Conservation (phyloP, 2,113 vertebrate genomes). For the Variabilichromis moorii region DNA sequence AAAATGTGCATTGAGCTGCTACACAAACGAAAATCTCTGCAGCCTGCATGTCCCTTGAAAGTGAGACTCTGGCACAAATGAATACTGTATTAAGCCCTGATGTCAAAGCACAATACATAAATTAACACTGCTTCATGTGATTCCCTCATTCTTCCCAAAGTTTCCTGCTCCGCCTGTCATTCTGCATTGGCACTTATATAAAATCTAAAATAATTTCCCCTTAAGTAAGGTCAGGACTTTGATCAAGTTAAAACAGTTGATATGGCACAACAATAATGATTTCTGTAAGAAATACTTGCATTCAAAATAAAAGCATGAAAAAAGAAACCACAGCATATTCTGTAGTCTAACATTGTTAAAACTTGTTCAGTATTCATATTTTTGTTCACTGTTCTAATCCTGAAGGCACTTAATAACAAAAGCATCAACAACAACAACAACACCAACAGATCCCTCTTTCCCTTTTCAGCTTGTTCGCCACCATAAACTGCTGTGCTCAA, state of each 20-base stretch:
- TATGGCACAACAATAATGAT: conserved; percentile 53
- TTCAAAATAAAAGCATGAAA: conserved; percentile 70
- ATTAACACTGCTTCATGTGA: conserved; percentile 58
- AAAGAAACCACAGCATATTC: conserved; percentile 76
- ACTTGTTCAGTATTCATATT: conserved; percentile 49
- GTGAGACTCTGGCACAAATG: conserved; percentile 22
- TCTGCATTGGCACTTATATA: conserved; percentile 64
- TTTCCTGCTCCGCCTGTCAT: conserved; percentile 66
- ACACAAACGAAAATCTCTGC: conserved; percentile 22
- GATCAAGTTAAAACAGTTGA: conserved; percentile 67
- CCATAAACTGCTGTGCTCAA: conserved; percentile 53
- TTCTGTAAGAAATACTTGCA: conserved; percentile 65
- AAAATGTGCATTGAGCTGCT: conserved; percentile 50
- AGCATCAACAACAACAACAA: conserved; percentile 10
- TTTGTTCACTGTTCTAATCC: conserved; percentile 57
- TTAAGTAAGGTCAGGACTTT: conserved; percentile 64
- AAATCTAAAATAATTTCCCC: conserved; percentile 36
- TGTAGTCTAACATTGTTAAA: conserved; percentile 19
- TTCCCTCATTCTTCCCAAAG: conserved; percentile 50
- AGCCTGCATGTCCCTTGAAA: conserved; percentile 22
- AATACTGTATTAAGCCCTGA: conserved; percentile 54
- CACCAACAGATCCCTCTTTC: background rate
- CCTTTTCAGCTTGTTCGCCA: background rate
- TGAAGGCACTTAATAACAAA: conserved; percentile 88
- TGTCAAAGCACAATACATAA: conserved; percentile 50